Evolutionary conservation across 2,797 vertebrate species (phyloP), one percentile per base, ranked within the genome.

Genomic region (Trachurus trachurus): DNA sequence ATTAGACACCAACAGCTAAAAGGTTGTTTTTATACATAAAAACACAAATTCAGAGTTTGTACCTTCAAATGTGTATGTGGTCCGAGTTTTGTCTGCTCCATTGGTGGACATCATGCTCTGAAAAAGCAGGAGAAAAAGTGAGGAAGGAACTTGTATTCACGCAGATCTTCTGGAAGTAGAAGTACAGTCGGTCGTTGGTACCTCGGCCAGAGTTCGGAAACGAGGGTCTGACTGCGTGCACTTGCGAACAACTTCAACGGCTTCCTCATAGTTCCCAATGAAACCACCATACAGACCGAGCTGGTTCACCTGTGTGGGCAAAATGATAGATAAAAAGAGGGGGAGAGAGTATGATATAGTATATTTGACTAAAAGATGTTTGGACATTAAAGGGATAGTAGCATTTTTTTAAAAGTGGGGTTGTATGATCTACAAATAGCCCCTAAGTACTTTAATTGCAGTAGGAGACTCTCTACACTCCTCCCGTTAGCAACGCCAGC

Each of bases 1-100:
- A 21, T 84, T 12, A 89, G 73, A 81, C 22, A 19, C 8, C 0
- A 2, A 45, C 26, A 13, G 17, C 12, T 6, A 52, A 21, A 26
- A 31, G 60, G 22, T 66, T 7, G 37, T 7, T 22, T 26, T 3
- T 15, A 9, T 21, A 22, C 12, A 22, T 15, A 37, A 59, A 8
- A 71, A 9, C 13, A 13, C 9, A 39, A 37, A 9, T 4, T 22
- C 31, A 9, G 0, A 21, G 16, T 8, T 1, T 15, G 39, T 85
- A 95, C 95, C 94, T 92, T 96, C 94, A 62, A 96, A 90, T 4
- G 95, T 95, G 88, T 95, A 94, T 19, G 61, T 92, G 15, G 83
- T 92, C 60, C 75, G 91, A 53, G 80, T 62, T 86, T 91, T 94
- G 80, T 93, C 87, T 0, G 88, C 64, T 5, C 90, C 75, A 26